These are phyloP conservation scores for Limnephilus marmoratus DNA, from an alignment of 2,888 invertebrate genomes.

Conservation along the genomic window DNA sequence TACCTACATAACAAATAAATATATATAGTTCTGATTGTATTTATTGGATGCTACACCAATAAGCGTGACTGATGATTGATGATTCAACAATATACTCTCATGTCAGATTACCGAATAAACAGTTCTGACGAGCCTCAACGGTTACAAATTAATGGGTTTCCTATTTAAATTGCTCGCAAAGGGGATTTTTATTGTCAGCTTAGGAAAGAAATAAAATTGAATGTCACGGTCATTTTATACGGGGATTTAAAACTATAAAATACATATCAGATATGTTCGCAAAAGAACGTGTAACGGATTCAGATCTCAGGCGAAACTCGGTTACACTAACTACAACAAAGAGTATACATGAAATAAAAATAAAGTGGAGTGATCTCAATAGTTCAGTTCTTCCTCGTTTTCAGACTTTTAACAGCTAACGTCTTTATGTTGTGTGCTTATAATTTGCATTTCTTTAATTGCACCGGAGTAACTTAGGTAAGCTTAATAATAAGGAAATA, in stretches of 20 bases:
- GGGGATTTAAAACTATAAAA: background rate
- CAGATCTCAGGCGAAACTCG: background rate
- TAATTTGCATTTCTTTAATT: no score
- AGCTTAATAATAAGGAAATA: no score
- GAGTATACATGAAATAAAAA: background rate
- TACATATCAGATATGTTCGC: background rate
- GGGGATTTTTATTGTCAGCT: background rate
- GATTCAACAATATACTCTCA: background rate
- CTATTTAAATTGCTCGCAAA: conserved; percentile 16
- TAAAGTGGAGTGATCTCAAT: background rate
- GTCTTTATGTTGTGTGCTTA: no score
- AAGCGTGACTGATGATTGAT: background rate
- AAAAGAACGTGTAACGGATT: background rate
- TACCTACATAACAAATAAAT: background rate
- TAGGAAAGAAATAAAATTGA: background rate
- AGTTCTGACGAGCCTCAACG: background rate
- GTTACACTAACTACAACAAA: background rate
- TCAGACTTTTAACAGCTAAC: background rate
- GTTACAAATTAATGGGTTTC: conserved; percentile 16
- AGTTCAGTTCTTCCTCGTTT: background rate
- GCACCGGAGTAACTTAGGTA: no score
- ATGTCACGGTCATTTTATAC: background rate
- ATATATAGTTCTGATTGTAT: background rate
- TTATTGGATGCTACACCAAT: background rate
- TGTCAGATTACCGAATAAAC: background rate